Evolutionary conservation across 2,888 invertebrate genomes (phyloP), one percentile per base, ranked within the genome.

Genomic region (Synergus itoensis): DNA sequence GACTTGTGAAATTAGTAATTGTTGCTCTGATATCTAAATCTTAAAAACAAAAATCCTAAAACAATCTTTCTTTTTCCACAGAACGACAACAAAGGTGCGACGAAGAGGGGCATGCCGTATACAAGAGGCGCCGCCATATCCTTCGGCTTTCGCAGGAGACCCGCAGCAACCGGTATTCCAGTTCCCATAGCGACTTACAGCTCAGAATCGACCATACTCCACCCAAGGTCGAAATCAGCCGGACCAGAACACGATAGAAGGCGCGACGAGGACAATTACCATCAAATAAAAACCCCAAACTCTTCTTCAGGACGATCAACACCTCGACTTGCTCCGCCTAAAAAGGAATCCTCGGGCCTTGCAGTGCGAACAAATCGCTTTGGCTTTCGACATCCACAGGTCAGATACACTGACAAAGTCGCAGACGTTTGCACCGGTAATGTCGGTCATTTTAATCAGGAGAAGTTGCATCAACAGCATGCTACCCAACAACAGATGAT

Each of bases 101-200:
- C 93, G 90, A 94, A 94, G 88, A 93, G 94, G 84, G 93, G 89
- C 81, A 84, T 92, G 80, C 93, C 94, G 87, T 93, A 93, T 79
- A 94, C 94, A 81, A 94, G 95, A 83, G 97, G 97, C 76, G 96
- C 96, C 83, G 95, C 97, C 80, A 97, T 96, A 90, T 97, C 97
- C 64, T 97, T 97, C 92, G 97, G 97, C 73, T 97, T 97, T 93
- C 95, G 96, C 76, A 94, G 96, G 81, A 94, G 96, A 79, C 94
- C 94, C 64, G 63, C 88, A 80, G 90, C 93, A 63, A 93, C 94
- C 57, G 94, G 94, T 76, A 94, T 92, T 77, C 92, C 92, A 67
- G 90, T 90, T 81, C 89, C 91, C 77, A 83, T 90, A 86, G 81
- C 87, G 40, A 82, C 76, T 43, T 83, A 87, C 12, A 18, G 82